phyloP scores from a whole-genome alignment of 2,797 vertebrate genomes.

The Huso huso region DNA sequence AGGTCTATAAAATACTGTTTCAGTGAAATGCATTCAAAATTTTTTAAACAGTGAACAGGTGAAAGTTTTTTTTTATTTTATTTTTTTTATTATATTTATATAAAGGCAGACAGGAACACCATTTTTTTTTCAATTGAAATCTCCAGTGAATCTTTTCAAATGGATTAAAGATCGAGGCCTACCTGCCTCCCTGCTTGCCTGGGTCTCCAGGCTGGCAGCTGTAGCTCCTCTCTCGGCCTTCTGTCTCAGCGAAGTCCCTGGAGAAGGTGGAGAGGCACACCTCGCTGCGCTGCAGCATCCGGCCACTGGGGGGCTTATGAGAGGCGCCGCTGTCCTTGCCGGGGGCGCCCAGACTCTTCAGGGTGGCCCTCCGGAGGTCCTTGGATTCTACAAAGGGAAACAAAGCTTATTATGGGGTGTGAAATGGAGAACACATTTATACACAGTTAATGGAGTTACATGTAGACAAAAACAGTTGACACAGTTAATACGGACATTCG shows the following conservation, averaged over 20 bases:
- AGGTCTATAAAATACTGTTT: too few relatives aligned
- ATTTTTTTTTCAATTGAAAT: too few relatives aligned
- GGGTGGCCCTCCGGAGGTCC: slow-evolving; percentile 31
- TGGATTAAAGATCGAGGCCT: neutral
- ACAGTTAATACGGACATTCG: too few relatives aligned
- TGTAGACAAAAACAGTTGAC: too few relatives aligned
- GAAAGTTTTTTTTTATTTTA: too few relatives aligned
- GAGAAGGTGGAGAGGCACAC: slow-evolving; percentile 62
- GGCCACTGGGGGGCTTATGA: slow-evolving; percentile 35
- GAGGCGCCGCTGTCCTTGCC: slow-evolving; percentile 29
- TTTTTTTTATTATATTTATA: too few relatives aligned
- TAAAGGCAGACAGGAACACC: too few relatives aligned
- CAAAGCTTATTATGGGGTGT: neutral
- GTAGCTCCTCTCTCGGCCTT: slow-evolving; percentile 36
- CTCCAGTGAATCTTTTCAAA: too few relatives aligned
- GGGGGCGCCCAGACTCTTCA: slow-evolving; percentile 29
- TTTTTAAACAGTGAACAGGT: too few relatives aligned
- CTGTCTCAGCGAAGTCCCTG: slow-evolving; percentile 45
- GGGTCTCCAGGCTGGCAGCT: slow-evolving; percentile 25
- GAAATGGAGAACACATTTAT: neutral
- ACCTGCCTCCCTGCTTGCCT: slow-evolving; percentile 46
- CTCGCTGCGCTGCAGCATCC: slow-evolving; percentile 49
- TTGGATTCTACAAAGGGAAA: slow-evolving; percentile 33
- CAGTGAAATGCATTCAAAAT: too few relatives aligned
- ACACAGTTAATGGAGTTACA: neutral